Evolutionary conservation across 2,797 vertebrate species (phyloP).

Genomic region (Anisognathus igniventris): DNA sequence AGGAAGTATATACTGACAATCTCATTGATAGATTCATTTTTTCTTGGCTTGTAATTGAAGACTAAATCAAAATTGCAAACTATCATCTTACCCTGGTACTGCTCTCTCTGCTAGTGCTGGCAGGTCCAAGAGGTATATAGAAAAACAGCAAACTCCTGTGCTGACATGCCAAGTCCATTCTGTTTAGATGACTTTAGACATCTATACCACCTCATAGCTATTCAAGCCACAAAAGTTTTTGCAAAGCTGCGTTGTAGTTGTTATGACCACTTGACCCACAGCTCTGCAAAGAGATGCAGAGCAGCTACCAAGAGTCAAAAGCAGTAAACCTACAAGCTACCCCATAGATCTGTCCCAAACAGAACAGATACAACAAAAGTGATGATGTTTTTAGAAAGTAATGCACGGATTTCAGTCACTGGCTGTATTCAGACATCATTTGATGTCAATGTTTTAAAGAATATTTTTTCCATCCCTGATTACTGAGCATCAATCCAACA

Average conservation of each 20-base stretch:
- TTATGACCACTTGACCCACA: neutral
- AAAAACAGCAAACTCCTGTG: neutral
- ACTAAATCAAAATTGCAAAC: neutral
- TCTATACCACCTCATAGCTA: neutral
- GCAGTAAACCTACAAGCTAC: neutral
- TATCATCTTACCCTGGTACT: neutral
- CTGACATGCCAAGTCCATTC: neutral
- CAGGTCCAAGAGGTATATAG: neutral
- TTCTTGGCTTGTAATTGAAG: neutral
- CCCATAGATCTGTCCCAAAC: neutral
- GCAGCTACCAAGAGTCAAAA: neutral
- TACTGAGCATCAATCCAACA: neutral
- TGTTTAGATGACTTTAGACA: neutral
- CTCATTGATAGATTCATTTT: neutral
- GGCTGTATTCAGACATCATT: neutral
- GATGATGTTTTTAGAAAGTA: neutral
- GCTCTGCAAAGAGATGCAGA: neutral
- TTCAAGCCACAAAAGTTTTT: neutral
- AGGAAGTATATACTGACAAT: neutral
- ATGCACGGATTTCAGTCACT: neutral
- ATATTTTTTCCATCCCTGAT: neutral
- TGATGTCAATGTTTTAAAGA: neutral
- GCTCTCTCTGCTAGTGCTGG: neutral
- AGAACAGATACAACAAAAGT: neutral
- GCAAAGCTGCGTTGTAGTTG: neutral